phyloP scores from a whole-genome alignment of 2,888 invertebrate genomes.

The Caenorhabditis sp. region DNA sequence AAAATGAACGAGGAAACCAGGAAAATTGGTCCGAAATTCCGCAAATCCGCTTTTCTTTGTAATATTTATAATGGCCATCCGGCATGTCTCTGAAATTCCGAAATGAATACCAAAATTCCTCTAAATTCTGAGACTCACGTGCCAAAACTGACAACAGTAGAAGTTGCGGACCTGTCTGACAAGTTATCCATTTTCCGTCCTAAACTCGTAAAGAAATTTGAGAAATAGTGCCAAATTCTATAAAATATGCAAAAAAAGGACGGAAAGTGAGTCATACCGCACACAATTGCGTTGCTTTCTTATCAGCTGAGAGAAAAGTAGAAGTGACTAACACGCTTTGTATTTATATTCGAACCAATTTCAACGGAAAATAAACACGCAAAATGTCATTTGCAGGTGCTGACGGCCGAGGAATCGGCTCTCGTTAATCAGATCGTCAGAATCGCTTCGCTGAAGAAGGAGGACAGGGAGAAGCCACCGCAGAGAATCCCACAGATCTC shows the following conservation, averaged over 20 bases:
- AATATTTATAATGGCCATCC: conserved; percentile 36
- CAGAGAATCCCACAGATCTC: neutral
- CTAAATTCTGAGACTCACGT: conserved; percentile 19
- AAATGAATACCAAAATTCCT: neutral
- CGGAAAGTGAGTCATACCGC: conserved; percentile 27
- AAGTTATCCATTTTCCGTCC: neutral
- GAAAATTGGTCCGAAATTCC: conserved; percentile 41
- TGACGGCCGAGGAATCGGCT: neutral
- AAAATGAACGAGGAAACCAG: conserved; percentile 23
- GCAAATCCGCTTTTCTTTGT: conserved; percentile 34
- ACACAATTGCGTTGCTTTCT: conserved; percentile 13
- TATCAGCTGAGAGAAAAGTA: conserved; percentile 35
- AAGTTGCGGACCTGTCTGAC: conserved; percentile 13
- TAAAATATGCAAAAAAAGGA: conserved; percentile 1
- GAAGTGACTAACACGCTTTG: conserved; percentile 8
- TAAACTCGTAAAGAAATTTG: neutral
- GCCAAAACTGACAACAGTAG: conserved; percentile 39
- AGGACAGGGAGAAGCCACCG: too few relatives aligned
- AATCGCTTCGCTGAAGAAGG: neutral
- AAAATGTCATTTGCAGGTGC: conserved; percentile 1
- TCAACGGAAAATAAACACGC: too few relatives aligned
- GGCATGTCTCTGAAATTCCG: conserved; percentile 43
- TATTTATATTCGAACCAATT: neutral
- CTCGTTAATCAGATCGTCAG: neutral
- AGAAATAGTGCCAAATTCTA: neutral